A percentile compares a stretch with the other conserved stretches of the same genome.
These are phyloP conservation scores for Etheostoma cragini DNA, from an alignment of 2,113 vertebrate genomes.

Conservation along the genomic window DNA sequence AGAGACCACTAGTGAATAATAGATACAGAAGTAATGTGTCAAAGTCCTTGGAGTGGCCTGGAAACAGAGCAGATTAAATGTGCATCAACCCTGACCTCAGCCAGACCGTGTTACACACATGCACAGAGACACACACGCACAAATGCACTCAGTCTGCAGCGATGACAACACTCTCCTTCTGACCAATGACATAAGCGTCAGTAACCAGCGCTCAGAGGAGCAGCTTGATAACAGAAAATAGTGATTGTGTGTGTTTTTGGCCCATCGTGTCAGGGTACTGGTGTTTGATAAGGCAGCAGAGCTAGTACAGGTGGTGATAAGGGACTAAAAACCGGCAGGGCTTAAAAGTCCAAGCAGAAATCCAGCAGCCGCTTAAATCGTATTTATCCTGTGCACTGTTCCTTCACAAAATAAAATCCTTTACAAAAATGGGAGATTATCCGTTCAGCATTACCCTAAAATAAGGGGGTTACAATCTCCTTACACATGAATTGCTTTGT, in stretches of 20 bases:
- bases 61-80: constrained; percentile 77
- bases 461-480: not conserved
- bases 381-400: not conserved
- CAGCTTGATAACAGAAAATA: constrained; percentile 22
- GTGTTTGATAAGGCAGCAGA: not conserved
- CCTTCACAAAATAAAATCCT: constrained; percentile 5
- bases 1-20: constrained; percentile 71
- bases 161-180: constrained; percentile 42
- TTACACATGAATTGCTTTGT: not conserved
- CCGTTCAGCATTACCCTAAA: not conserved
- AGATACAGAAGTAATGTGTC: constrained; percentile 65
- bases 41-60: constrained; percentile 76
- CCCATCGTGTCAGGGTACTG: not conserved
- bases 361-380: not conserved
- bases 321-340: not conserved
- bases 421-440: not conserved
- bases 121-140: constrained; percentile 37
- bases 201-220: constrained; percentile 33
- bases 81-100: constrained; percentile 68
- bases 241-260: not conserved
- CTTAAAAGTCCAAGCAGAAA: not conserved
- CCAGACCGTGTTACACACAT: constrained; percentile 65
- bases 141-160: constrained; percentile 30
- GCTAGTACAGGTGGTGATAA: not conserved
- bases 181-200: constrained; percentile 44